Evolutionary conservation across 2,797 vertebrate species (phyloP).

Genomic region (Myotis myotis): DNA sequence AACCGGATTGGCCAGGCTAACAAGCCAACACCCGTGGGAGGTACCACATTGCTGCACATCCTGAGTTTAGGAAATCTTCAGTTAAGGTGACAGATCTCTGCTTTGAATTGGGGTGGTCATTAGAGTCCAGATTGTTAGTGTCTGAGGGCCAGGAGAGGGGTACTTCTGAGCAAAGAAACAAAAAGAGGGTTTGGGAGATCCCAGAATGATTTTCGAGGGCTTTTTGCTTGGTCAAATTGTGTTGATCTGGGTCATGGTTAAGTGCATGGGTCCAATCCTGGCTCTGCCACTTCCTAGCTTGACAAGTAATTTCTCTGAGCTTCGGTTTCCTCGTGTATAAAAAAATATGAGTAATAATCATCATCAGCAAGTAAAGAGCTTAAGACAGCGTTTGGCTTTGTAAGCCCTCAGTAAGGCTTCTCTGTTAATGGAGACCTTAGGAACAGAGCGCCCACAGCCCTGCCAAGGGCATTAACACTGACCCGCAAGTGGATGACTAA

Average conservation of each 20-base stretch:
- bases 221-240: background rate
- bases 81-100: background rate
- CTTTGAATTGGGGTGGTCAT: background rate
- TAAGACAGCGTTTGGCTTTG: background rate
- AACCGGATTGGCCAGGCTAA: background rate
- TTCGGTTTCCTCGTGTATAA: background rate
- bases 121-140: background rate
- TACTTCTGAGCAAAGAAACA: background rate
- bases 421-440: background rate
- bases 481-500: background rate
- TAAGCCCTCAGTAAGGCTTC: background rate
- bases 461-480: background rate
- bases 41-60: background rate
- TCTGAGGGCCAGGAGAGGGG: background rate
- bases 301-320: background rate
- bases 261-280: background rate
- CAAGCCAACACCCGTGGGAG: background rate
- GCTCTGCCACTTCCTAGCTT: background rate
- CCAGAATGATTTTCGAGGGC: background rate
- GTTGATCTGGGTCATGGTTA: background rate
- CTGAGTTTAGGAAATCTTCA: background rate
- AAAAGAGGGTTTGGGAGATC: background rate
- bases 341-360: background rate
- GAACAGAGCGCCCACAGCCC: accelerated
- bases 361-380: background rate